Percentiles rank a stretch among this genome's conserved stretches.
Conservation (phyloP, 2,888 invertebrate species). For the Eristalinus aeneus region DNA sequence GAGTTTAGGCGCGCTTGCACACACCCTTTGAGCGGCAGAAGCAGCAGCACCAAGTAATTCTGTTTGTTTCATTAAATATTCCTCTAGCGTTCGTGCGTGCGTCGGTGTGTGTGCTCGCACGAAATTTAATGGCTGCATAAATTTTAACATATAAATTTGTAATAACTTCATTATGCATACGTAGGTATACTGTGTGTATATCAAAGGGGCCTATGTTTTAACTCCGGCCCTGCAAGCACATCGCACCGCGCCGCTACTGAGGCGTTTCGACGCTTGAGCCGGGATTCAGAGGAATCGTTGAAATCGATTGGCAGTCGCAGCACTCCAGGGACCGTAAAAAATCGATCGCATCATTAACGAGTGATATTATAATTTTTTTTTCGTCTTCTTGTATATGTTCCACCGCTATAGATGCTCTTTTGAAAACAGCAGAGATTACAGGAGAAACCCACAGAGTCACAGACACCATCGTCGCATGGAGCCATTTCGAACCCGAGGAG, state of each 20-base stretch:
- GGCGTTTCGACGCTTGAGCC: slow-evolving; percentile 17
- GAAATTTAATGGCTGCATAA: slow-evolving; percentile 70
- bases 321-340: slow-evolving; percentile 56
- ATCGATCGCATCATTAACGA: slow-evolving; percentile 66
- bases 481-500: slow-evolving; percentile 8
- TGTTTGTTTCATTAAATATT: slow-evolving; percentile 67
- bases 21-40: slow-evolving; percentile 52
- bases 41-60: slow-evolving; percentile 36
- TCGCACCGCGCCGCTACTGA: slow-evolving; percentile 27
- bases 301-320: slow-evolving; percentile 57
- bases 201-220: background rate
- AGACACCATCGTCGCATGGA: slow-evolving; percentile 15
- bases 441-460: slow-evolving; percentile 26
- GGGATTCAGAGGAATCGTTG: slow-evolving; percentile 34
- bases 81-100: slow-evolving; percentile 51
- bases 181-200: background rate
- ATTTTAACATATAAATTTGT: slow-evolving; percentile 65
- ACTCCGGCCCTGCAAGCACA: slow-evolving; percentile 22
- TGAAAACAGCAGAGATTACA: slow-evolving; percentile 39
- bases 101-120: slow-evolving; percentile 49
- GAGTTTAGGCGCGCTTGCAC: slow-evolving; percentile 61
- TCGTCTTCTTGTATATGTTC: background rate
- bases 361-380: slow-evolving; percentile 41
- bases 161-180: slow-evolving; percentile 70
- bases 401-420: background rate